These are phyloP conservation scores for Paracentrotus lividus DNA, from an alignment of 53 echinoderm and acorn worm species.

Conservation along the genomic window DNA sequence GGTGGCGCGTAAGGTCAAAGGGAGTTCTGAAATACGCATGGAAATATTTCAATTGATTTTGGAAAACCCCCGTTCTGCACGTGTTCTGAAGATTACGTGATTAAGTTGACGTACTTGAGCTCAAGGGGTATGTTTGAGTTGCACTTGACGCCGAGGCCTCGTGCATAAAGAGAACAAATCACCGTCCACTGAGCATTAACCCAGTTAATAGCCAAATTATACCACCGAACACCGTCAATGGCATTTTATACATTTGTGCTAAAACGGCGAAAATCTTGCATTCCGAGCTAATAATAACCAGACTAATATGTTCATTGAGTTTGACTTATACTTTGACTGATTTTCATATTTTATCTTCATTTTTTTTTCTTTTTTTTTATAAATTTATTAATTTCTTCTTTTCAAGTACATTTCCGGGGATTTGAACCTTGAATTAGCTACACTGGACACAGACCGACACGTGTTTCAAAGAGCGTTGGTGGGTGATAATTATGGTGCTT, in stretches of 20 bases:
- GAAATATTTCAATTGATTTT: conserved; percentile 26
- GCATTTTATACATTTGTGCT: not conserved
- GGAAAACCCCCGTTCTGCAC: not conserved
- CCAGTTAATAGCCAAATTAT: not conserved
- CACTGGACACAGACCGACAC: too few species aligned
- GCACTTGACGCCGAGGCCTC: not conserved
- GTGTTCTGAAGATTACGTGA: conserved; percentile 27
- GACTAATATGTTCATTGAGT: too few species aligned
- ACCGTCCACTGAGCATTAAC: not conserved
- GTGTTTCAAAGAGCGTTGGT: too few species aligned
- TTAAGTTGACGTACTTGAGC: not conserved
- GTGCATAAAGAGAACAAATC: not conserved
- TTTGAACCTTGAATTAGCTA: not conserved
- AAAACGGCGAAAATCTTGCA: too few species aligned
- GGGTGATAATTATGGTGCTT: too few species aligned
- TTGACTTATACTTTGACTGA: too few species aligned
- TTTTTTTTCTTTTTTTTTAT: too few species aligned
- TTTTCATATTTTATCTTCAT: too few species aligned
- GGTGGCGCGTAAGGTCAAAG: not conserved
- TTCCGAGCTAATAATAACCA: too few species aligned
- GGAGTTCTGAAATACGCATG: not conserved
- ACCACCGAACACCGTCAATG: not conserved
- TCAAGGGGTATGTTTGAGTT: conserved; percentile 5
- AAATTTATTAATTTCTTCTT: too few species aligned
- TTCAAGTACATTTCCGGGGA: too few species aligned